These are phyloP conservation scores for Lumbricus terrestris DNA, from an alignment of 2,888 invertebrate genomes.

Conservation along the genomic window DNA sequence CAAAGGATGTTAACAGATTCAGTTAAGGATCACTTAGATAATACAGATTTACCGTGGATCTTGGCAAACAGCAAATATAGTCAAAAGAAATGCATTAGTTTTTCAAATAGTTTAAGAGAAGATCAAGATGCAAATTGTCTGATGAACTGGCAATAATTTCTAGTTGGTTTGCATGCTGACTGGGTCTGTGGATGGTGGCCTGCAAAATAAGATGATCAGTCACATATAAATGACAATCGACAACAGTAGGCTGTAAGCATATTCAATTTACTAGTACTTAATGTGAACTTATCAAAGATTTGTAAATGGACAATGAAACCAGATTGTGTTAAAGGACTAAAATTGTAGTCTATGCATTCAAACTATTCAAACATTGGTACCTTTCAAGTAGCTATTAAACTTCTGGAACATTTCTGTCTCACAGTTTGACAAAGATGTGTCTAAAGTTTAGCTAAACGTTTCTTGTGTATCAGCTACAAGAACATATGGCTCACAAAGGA, in stretches of 20 bases:
- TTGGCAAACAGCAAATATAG: neutral
- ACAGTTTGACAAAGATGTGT: neutral
- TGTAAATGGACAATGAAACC: neutral
- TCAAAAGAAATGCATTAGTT: neutral
- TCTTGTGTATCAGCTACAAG: neutral
- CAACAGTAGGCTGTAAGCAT: neutral
- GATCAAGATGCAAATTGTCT: neutral
- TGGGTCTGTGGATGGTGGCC: neutral
- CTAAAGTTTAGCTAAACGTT: neutral
- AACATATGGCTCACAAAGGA: neutral
- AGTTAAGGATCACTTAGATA: neutral
- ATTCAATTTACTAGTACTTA: neutral
- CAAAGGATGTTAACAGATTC: neutral
- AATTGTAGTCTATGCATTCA: neutral
- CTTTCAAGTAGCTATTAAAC: neutral
- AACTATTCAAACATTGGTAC: neutral
- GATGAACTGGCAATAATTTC: neutral
- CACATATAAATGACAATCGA: neutral
- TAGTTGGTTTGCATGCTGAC: conserved; percentile 3
- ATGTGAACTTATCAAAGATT: neutral
- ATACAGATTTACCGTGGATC: neutral
- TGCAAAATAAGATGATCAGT: neutral
- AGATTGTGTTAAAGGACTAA: neutral
- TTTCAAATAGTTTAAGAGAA: neutral
- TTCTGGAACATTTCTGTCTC: neutral